Evolutionary conservation across 1,140 invertebrate species (phyloP).

Genomic region (Capitella teleta): DNA sequence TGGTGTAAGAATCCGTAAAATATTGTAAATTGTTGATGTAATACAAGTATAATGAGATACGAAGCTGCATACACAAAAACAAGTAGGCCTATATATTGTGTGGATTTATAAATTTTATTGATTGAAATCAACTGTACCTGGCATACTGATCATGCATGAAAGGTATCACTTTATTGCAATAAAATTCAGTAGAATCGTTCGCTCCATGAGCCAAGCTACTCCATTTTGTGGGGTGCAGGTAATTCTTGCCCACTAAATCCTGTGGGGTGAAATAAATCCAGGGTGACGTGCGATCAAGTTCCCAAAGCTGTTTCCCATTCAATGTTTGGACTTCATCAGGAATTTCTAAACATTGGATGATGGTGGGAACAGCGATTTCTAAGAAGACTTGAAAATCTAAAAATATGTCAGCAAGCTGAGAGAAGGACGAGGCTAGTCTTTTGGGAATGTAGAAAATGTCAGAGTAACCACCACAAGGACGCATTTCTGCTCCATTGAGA

Average conservation of each 20-base stretch:
- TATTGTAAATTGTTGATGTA: no score
- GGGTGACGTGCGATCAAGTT: constrained; percentile 3
- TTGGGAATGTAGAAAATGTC: constrained; percentile 11
- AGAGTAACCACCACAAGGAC: constrained; percentile 7
- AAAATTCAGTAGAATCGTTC: background rate
- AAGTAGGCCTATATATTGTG: no score
- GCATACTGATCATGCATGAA: constrained; percentile 4
- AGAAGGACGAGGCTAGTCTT: constrained; percentile 1
- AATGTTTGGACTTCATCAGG: constrained; percentile 2
- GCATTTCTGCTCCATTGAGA: background rate
- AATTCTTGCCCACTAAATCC: constrained; percentile 7
- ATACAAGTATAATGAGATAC: no score
- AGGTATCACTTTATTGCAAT: constrained; percentile 3
- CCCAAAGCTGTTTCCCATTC: constrained; percentile 1
- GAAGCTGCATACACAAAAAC: no score
- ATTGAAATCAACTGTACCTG: no score
- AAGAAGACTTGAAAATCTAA: constrained; percentile 4
- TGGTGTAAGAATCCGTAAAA: no score
- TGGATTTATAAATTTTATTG: no score
- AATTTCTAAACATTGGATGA: constrained; percentile 1
- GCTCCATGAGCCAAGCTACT: background rate
- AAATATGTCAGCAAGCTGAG: constrained; percentile 7
- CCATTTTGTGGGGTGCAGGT: constrained; percentile 11
- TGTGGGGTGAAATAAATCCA: constrained; percentile 8
- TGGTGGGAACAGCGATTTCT: constrained; percentile 11